Conservation (phyloP, 2,113 vertebrate genomes). For the Oxygymnocypris stewartii region DNA sequence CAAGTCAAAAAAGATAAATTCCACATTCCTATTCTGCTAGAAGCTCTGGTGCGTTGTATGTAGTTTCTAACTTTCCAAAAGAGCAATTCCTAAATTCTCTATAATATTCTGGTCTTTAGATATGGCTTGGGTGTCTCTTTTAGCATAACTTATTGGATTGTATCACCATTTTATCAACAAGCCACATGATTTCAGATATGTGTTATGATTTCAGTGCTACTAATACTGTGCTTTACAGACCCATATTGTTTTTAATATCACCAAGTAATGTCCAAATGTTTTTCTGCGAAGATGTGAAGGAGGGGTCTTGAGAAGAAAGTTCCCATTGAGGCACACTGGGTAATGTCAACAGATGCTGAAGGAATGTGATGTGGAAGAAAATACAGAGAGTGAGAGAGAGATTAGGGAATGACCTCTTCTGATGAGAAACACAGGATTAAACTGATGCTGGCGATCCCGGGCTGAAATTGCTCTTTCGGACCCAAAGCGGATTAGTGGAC, state of each 20-base stretch:
- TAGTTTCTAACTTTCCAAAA: too few relatives aligned
- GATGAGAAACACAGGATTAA: constrained; percentile 17
- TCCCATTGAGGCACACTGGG: not conserved
- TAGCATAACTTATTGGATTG: not conserved
- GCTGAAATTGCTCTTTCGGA: constrained; percentile 31
- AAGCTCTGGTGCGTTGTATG: too few relatives aligned
- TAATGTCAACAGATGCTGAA: constrained; percentile 19
- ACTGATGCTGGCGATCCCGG: not conserved
- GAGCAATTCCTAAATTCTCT: not conserved
- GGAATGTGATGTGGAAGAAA: not conserved
- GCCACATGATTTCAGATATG: not conserved
- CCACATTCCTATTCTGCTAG: not conserved
- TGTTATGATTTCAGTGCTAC: not conserved
- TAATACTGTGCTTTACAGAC: not conserved
- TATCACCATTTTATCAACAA: not conserved
- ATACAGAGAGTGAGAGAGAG: not conserved
- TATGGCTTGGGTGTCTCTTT: not conserved
- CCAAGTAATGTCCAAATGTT: not conserved
- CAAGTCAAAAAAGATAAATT: not conserved
- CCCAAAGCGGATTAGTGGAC: constrained; percentile 48
- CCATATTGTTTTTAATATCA: not conserved
- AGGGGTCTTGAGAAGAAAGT: constrained; percentile 5
- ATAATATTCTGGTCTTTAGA: not conserved
- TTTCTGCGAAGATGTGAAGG: not conserved
- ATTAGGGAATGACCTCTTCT: not conserved